Base-by-base conservation (phyloP, 2,888 invertebrate species). In the Heliconius aoede region DNA sequence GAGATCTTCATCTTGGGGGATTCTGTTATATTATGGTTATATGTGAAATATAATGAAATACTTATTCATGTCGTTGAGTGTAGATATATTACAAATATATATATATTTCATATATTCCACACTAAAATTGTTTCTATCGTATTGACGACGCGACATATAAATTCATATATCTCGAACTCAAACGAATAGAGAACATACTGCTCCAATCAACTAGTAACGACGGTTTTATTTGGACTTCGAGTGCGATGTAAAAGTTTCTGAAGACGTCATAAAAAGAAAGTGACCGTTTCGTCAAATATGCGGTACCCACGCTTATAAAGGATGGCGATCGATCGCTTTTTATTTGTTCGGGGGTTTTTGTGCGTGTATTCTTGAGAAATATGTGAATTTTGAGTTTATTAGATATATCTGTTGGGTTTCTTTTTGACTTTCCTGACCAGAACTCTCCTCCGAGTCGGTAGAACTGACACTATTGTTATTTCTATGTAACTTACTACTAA, bases 211-310 rank as follows among this genome's bases (percentile, higher is more conserved):
- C 71, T 21, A 40, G 32, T 28, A 62, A 69, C 40, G 51, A 72
- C 64, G 40, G 55, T 36, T 76, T 58, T 62, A 72, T 76, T 55
- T 46, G 74, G 55, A 75, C 71, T 51, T 46, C 46, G 74, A 76
- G 73, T 67, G 76, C 76, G 74, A 74, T 74, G 74, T 78, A 78
- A 74, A 78, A 78, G 76, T 78, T 74, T 72, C 73, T 76, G 74
- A 76, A 74, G 76, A 76, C 64, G 62, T 74, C 74, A 64, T 78
- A 78, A 78, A 78, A 72, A 18, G 46, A 72, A 76, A 76, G 74
- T 78, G 78, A 71, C 76, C 73, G 73, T 78, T 69, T 72, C 74
- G 68, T 40, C 55, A 74, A 67, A 73, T 72, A 74, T 78, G 78
- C 55, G 73, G 73, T 71, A 32, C 71, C 46, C 21, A 46, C 3